A percentile compares a stretch with the other conserved stretches of the same genome.
These are phyloP conservation scores for Ameiurus melas DNA, from an alignment of 2,113 vertebrate genomes.

Conservation along the genomic window DNA sequence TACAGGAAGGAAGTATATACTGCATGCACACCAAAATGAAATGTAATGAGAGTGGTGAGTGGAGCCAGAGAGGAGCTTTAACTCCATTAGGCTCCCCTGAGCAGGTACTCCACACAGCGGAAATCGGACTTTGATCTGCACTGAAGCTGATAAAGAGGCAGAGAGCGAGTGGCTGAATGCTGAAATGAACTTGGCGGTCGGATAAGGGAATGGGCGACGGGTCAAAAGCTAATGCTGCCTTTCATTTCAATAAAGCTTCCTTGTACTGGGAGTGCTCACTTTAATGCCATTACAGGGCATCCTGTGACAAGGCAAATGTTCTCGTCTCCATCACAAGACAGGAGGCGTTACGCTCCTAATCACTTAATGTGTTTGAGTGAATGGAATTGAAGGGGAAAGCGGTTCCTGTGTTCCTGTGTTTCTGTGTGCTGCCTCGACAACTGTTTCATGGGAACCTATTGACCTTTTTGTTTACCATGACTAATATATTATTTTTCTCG, in stretches of 20 bases:
- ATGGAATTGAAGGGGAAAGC: conserved; percentile 11
- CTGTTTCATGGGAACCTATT: neutral
- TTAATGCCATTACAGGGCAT: conserved; percentile 60
- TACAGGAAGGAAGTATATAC: conserved; percentile 16
- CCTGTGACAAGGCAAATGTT: conserved; percentile 58
- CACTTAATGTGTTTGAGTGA: conserved; percentile 32
- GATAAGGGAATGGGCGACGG: conserved; percentile 37
- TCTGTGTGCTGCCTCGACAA: neutral
- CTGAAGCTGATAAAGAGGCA: conserved; percentile 29
- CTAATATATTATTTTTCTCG: neutral
- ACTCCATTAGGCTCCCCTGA: conserved; percentile 45
- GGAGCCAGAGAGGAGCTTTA: conserved; percentile 38
- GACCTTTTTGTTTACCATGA: neutral
- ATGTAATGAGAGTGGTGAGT: conserved; percentile 19
- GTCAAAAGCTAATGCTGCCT: conserved; percentile 55
- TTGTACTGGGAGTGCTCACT: conserved; percentile 48
- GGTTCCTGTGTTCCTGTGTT: neutral
- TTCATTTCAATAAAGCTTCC: conserved; percentile 63
- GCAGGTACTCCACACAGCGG: conserved; percentile 37
- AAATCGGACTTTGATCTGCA: conserved; percentile 43
- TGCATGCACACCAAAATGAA: conserved; percentile 15
- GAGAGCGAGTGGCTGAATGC: conserved; percentile 17
- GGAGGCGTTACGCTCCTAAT: conserved; percentile 33
- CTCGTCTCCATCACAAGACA: conserved; percentile 48
- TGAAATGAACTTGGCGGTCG: conserved; percentile 30